Evolutionary conservation across 2,113 vertebrate genomes (phyloP), one percentile per base, ranked within the genome.

Genomic region (Aptenodytes patagonicus): DNA sequence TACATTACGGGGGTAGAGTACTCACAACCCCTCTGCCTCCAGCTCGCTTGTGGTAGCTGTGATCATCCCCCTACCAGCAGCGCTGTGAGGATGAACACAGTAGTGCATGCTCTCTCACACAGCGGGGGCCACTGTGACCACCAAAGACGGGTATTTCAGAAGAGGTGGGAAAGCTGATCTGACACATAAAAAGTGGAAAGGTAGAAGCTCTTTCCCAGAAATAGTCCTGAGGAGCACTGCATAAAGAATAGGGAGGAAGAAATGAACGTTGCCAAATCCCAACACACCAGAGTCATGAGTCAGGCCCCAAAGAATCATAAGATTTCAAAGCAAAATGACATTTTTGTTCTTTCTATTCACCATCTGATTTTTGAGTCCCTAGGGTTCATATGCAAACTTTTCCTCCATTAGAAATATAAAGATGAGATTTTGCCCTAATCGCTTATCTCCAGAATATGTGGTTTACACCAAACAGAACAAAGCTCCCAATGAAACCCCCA

Each of bases 291-390:
- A 61, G 66, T 70, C 57, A 66, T 6, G 1, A 79, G 44, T 87
- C 65, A 91, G 44, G 28, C 86, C 46, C 69, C 34, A 76, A 79
- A 91, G 65, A 79, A 91, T 85, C 36, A 18, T 17, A 70, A 55
- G 57, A 66, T 80, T 91, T 69, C 61, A 83, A 93, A 95, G 69
- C 25, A 96, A 89, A 95, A 84, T 36, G 1, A 31, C 16, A 24
- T 49, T 89, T 95, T 87, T 93, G 31, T 91, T 83, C 69, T 76
- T 91, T 58, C 32, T 83, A 12, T 57, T 85, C 2, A 3, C 64
- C 47, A 20, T 77, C 55, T 89, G 57, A 68, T 84, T 75, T 95
- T 51, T 81, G 15, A 61, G 19, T 76, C 40, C 11, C 15, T 46
- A 46, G 36, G 28, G 40, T 89, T 95, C 49, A 36, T 24, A 38